Evolutionary conservation across 2,888 invertebrate species (phyloP).

Genomic region (Hyposoter dolosus): DNA sequence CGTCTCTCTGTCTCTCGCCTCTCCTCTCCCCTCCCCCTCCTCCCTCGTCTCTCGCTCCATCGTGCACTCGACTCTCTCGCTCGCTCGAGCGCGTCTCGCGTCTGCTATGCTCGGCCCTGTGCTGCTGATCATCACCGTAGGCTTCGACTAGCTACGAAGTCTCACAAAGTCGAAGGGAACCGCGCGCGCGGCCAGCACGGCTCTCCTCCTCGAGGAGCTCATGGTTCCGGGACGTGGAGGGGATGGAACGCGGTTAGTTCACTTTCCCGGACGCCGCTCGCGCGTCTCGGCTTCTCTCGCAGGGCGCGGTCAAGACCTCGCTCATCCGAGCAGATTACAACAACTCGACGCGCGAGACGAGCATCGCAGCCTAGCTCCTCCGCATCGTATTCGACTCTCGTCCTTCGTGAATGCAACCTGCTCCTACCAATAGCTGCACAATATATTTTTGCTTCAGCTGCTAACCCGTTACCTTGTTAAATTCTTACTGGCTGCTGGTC

Average conservation of each 20-base stretch:
- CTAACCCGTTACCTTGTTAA: no score
- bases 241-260: constrained; percentile 85
- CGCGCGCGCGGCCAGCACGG: constrained; percentile 48
- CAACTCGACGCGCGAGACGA: constrained; percentile 27
- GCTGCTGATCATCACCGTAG: constrained; percentile 64
- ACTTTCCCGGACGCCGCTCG: constrained; percentile 83
- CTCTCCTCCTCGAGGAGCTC: constrained; percentile 41
- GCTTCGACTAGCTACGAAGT: constrained; percentile 73
- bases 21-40: no score
- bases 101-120: no score
- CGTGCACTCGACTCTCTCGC: no score
- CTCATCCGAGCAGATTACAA: constrained; percentile 67
- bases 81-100: no score
- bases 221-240: constrained; percentile 77
- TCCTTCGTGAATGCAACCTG: background rate
- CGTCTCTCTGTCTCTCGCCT: no score
- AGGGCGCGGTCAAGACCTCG: constrained; percentile 84
- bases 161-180: constrained; percentile 66
- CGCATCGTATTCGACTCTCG: background rate
- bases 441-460: no score
- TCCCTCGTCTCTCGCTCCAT: no score
- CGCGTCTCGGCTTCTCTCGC: constrained; percentile 78
- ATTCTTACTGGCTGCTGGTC: no score
- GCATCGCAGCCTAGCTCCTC: background rate
- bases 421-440: background rate